A percentile compares a stretch with the other conserved stretches of the same genome.
Conservation (phyloP, 2,888 invertebrate species). For the Cosmopolites sordidus region DNA sequence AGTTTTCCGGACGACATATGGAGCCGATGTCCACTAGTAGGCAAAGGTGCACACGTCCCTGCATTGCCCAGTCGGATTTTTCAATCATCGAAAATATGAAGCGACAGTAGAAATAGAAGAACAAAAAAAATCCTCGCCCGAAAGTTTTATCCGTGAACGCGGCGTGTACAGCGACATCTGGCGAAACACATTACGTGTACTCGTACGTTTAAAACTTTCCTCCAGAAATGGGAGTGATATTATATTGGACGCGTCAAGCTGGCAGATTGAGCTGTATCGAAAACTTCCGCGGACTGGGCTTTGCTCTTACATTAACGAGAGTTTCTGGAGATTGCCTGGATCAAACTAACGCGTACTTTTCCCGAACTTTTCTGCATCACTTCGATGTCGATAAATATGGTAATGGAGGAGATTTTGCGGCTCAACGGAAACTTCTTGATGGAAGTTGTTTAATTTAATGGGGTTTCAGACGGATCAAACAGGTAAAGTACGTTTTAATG, state of each 20-base stretch:
- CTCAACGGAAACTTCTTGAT: slow-evolving; percentile 35
- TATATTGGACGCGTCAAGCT: slow-evolving; percentile 39
- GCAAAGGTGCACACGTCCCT: slow-evolving; percentile 16
- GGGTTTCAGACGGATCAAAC: slow-evolving; percentile 20
- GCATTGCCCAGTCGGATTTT: slow-evolving; percentile 12
- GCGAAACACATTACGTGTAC: slow-evolving; percentile 43
- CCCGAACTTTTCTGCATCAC: slow-evolving; percentile 32
- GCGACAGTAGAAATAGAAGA: slow-evolving; percentile 16
- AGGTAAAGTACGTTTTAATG: slow-evolving; percentile 16
- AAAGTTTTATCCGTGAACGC: slow-evolving; percentile 19
- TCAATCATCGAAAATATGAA: slow-evolving; percentile 25
- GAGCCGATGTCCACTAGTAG: slow-evolving; percentile 12
- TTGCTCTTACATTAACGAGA: slow-evolving; percentile 40
- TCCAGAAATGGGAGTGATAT: slow-evolving; percentile 31
- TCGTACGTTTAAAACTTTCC: slow-evolving; percentile 43
- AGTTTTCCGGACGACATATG: slow-evolving; percentile 10
- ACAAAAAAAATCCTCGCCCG: slow-evolving; percentile 9
- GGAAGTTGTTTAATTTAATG: slow-evolving; percentile 41
- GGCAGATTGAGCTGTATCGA: slow-evolving; percentile 33
- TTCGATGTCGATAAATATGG: slow-evolving; percentile 41
- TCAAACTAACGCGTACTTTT: slow-evolving; percentile 38
- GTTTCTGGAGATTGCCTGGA: slow-evolving; percentile 40
- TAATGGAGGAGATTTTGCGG: slow-evolving; percentile 38
- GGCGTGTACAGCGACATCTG: slow-evolving; percentile 32
- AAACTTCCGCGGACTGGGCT: slow-evolving; percentile 32